Base-by-base conservation (phyloP, 2,888 invertebrate genomes). In the Parnassius smintheus region DNA sequence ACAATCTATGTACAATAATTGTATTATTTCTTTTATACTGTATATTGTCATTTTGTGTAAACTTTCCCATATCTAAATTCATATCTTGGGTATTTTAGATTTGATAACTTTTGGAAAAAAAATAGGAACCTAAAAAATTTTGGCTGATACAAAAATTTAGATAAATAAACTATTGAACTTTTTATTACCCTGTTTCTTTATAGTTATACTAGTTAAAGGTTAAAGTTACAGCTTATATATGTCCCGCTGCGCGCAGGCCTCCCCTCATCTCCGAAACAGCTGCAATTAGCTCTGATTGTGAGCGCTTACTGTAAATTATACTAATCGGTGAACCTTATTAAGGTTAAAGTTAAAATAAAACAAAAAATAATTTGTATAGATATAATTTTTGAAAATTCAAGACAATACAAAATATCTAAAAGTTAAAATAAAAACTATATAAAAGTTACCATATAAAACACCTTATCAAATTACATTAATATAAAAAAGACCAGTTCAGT, bases 401-500 rank as follows among this genome's bases (percentile, higher is more conserved):
- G 44, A 55, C 55, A 46, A 18, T 55, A 59, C 49, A 59, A 63
- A 63, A 63, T 59, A 59, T 50, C 58, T n/a, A n/a, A n/a, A n/a
- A n/a, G n/a, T n/a, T n/a, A n/a, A n/a, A n/a, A n/a, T n/a, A n/a
- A n/a, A n/a, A n/a, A n/a, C 59, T 13, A 44, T 25, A 13, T 53
- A 54, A 55, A 44, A 45, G 44, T 54, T 52, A n/a, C 22, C 49
- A 9, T 35, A 42, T 45, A 61, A 60, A 49, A 62, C 22, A 53
- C n/a, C 4, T 50, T 59, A 63, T 55, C 51, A 52, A 52, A 56
- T 59, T 62, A 64, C 45, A 62, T 64, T 63, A 60, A 69, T 18
- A 35, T 70, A 67, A 54, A 66, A 66, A 69, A 70, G 65, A 68
- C 68, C 64, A 18, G 59, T 25, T 70, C 68, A 70, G 69, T 68